Percentiles rank a stretch among this genome's conserved stretches.
Evolutionary conservation across 1,140 invertebrate species (phyloP).

Genomic region (Physella acuta): DNA sequence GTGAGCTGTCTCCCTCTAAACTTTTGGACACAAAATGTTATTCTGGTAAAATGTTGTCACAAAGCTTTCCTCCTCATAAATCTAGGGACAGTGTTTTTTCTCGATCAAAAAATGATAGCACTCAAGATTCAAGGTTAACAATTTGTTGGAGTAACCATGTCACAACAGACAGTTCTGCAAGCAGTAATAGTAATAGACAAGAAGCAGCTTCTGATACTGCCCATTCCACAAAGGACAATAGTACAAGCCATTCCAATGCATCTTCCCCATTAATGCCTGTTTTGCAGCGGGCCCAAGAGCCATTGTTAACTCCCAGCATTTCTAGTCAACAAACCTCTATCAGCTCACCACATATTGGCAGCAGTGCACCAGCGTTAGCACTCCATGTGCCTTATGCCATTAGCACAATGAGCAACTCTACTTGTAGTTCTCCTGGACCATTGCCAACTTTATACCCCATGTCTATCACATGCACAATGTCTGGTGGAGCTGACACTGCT

Average conservation of each 20-base stretch:
- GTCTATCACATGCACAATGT: not conserved
- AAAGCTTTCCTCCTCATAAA: conserved; percentile 22
- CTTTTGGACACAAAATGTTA: conserved; percentile 4
- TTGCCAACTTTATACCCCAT: not conserved
- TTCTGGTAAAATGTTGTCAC: conserved; percentile 20
- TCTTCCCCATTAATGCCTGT: conserved; percentile 18
- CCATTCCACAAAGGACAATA: conserved; percentile 6
- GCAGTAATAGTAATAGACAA: too few relatives aligned
- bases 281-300: conserved; percentile 8
- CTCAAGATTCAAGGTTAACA: too few relatives aligned
- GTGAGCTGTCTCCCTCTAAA: conserved; percentile 14
- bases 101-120: too few relatives aligned
- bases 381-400: conserved; percentile 20
- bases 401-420: not conserved
- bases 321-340: conserved; percentile 19
- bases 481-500: not conserved
- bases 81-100: too few relatives aligned
- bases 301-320: not conserved
- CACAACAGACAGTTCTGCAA: too few relatives aligned
- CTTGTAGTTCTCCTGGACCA: not conserved
- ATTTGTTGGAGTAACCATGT: too few relatives aligned
- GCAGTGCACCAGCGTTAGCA: not conserved
- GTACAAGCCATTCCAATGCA: conserved; percentile 21
- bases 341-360: conserved; percentile 5
- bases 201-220: not conserved